phyloP scores from a whole-genome alignment of 2,888 invertebrate genomes.

The Drosophila monieri region DNA sequence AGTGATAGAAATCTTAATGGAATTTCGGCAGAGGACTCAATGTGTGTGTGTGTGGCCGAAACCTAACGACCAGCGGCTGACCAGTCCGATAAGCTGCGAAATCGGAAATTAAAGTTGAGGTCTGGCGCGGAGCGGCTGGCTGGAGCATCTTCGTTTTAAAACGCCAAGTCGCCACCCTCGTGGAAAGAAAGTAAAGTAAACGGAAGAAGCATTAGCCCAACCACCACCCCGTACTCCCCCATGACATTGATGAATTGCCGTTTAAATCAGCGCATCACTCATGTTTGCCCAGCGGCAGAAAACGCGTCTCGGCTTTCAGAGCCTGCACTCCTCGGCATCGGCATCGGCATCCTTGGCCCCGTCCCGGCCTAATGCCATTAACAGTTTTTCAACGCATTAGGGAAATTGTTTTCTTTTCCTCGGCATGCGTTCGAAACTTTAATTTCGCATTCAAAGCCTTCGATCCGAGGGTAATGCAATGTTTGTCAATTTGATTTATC shows the following conservation, averaged over 20 bases:
- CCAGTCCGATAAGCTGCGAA: slow-evolving; percentile 68
- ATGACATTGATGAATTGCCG: slow-evolving; percentile 84
- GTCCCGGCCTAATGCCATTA: slow-evolving; percentile 72
- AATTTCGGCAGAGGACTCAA: slow-evolving; percentile 54
- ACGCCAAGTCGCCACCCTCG: slow-evolving; percentile 48
- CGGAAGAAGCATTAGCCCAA: slow-evolving; percentile 34
- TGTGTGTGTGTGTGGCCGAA: slow-evolving; percentile 28
- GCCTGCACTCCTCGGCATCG: slow-evolving; percentile 28
- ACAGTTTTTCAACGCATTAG: slow-evolving; percentile 74
- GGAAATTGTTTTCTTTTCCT: slow-evolving; percentile 70
- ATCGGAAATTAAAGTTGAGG: slow-evolving; percentile 77
- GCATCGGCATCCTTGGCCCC: slow-evolving; percentile 55
- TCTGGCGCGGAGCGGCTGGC: slow-evolving; percentile 29
- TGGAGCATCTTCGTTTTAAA: slow-evolving; percentile 57
- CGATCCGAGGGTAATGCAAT: slow-evolving; percentile 55
- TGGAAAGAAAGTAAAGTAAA: slow-evolving; percentile 22
- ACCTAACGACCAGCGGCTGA: slow-evolving; percentile 42
- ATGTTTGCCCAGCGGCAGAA: slow-evolving; percentile 68
- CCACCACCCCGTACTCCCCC: slow-evolving; percentile 15
- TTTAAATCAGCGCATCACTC: slow-evolving; percentile 83
- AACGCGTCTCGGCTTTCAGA: slow-evolving; percentile 62
- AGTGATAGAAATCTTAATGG: slow-evolving; percentile 77
- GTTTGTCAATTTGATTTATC: slow-evolving; percentile 70
- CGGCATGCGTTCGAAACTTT: slow-evolving; percentile 52
- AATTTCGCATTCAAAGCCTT: slow-evolving; percentile 63